Evolutionary conservation across 2,113 vertebrate species (phyloP).

Genomic region (Hemibates koningsi): DNA sequence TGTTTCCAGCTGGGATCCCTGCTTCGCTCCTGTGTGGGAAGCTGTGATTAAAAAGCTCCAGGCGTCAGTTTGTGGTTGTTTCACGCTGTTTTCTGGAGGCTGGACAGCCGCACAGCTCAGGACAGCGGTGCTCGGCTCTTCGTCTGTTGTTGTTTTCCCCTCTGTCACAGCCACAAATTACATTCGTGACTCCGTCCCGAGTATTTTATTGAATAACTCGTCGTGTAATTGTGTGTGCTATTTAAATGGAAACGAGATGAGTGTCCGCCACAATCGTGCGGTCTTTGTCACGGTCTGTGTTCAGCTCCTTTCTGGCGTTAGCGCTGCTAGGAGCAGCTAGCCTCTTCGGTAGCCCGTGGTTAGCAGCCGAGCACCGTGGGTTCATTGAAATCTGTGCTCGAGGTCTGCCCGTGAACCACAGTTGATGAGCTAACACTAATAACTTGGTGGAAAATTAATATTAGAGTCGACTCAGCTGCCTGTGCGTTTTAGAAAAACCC

Average conservation of each 20-base stretch:
- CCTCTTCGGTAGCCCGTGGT: background rate
- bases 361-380: conserved; percentile 21
- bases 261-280: rapidly evolving
- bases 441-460: background rate
- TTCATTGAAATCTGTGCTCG: background rate
- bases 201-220: background rate
- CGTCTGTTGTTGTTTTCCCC: conserved; percentile 58
- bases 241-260: rapidly evolving
- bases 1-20: background rate
- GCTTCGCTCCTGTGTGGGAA: rapidly evolving
- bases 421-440: background rate
- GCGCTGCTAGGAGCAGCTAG: background rate
- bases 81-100: background rate
- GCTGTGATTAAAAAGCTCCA: rapidly evolving
- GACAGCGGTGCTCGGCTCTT: background rate
- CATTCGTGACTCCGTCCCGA: background rate
- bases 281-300: background rate
- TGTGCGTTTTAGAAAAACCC: background rate
- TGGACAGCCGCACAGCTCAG: background rate
- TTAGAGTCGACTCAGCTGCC: background rate
- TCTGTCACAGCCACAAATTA: conserved; percentile 25
- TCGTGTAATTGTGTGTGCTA: background rate
- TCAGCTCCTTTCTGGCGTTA: background rate
- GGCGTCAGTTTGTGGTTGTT: rapidly evolving
- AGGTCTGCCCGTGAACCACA: background rate